Evolutionary conservation across 2,113 vertebrate genomes (phyloP).

Genomic region (Heterotis niloticus): DNA sequence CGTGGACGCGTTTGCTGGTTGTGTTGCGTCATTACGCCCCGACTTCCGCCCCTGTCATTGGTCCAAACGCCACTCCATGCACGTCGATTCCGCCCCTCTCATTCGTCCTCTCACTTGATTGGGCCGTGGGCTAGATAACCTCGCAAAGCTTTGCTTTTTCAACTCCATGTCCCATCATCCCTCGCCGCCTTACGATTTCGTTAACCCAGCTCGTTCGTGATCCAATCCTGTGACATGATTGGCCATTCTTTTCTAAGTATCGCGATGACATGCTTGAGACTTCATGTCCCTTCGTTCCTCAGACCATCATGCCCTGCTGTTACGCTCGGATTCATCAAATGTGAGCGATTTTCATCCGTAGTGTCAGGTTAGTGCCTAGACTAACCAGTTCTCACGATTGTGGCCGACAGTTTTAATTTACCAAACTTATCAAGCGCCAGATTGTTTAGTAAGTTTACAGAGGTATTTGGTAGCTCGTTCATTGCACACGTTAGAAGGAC

Average conservation of each 20-base stretch:
- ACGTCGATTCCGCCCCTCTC: no score
- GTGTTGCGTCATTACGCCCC: no score
- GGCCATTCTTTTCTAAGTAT: neutral
- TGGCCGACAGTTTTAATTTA: neutral
- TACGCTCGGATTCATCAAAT: neutral
- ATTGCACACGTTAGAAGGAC: neutral
- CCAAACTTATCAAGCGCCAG: no score
- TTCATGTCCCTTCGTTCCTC: neutral
- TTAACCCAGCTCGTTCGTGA: no score
- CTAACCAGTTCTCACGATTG: neutral
- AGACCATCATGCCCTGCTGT: neutral
- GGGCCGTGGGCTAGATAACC: no score
- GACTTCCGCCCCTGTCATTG: no score
- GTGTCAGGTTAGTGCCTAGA: neutral
- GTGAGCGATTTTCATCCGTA: neutral
- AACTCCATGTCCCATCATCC: no score
- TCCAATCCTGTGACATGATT: neutral
- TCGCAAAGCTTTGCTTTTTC: no score
- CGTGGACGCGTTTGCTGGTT: no score
- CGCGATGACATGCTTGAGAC: neutral
- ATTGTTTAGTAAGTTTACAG: neutral
- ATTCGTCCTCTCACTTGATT: no score
- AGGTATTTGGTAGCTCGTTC: neutral
- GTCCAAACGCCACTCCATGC: no score
- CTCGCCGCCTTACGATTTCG: no score